Base-by-base conservation (phyloP, 2,888 invertebrate species). In the Norana najaformis region DNA sequence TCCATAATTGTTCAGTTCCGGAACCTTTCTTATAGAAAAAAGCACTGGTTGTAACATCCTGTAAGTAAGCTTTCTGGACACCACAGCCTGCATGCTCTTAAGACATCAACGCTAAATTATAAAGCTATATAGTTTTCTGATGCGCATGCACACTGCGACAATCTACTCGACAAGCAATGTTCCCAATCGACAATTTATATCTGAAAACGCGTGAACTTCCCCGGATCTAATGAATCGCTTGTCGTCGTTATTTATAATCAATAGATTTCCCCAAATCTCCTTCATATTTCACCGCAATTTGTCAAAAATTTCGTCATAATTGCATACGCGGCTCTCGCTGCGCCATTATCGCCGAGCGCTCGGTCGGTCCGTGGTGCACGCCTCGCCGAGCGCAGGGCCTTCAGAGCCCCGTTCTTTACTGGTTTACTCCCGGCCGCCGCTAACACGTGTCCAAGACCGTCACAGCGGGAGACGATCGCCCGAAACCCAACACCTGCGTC, bases 191-290 rank as follows among this genome's bases (percentile, higher is more conserved):
- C 69, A 69, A 69, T 69, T 69, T 69, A 69, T 69, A n/a, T 69
- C 69, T n/a, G 20, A 47, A 47, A 47, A 47, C 47, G 47, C 47
- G 47, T 23, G 69, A n/a, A 69, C n/a, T n/a, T 69, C 69, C 30
- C 69, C 69, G 69, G 69, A n/a, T n/a, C 69, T 69, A 30, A 69
- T 69, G 69, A 69, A 69, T 69, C 69, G 69, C 30, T n/a, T 69
- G 69, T 69, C 69, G 69, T 69, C 69, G n/a, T 69, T 69, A 69
- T 69, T 69, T 69, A 69, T 69, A 69, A 69, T 69, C 69, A 13
- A 69, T 69, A 69, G 69, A 69, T 69, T 69, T 69, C n/a, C 69
- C 69, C 69, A 69, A 69, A 69, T 69, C 69, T 69, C 69, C 69
- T 69, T 69, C 69, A 69, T 69, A 69, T 69, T 69, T 69, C n/a